Evolutionary conservation across 2,888 invertebrate genomes (phyloP).

Genomic region (Steinernema carpocapsae): DNA sequence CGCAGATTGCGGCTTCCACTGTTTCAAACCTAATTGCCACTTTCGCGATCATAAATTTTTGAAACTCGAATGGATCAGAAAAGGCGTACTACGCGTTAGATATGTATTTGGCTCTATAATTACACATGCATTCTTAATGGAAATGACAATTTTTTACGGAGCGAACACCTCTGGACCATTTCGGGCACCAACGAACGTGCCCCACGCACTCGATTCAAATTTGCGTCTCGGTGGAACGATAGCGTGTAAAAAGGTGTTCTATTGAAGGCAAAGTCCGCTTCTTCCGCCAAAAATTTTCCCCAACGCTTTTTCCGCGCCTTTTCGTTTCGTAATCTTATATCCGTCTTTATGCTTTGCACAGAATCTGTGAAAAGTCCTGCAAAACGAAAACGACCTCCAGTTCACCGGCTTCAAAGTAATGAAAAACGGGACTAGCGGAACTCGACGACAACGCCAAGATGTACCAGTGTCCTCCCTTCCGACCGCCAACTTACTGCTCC

Average conservation of each 20-base stretch:
- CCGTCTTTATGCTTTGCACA: neutral
- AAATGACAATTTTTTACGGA: slow-evolving; percentile 25
- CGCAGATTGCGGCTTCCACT: neutral
- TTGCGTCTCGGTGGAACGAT: slow-evolving; percentile 8
- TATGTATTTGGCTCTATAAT: slow-evolving; percentile 29
- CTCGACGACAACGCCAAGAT: neutral
- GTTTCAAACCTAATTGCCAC: slow-evolving; percentile 2
- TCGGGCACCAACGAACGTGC: neutral
- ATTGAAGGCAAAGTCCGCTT: neutral
- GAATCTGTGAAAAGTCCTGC: neutral
- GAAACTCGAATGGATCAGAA: neutral
- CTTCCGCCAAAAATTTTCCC: neutral
- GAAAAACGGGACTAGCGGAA: slow-evolving; percentile 1
- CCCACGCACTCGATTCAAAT: slow-evolving; percentile 26
- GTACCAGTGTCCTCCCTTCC: slow-evolving; percentile 10
- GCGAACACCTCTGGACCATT: slow-evolving; percentile 28
- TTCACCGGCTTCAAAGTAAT: slow-evolving; percentile 14
- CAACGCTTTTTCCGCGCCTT: no score
- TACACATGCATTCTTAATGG: slow-evolving; percentile 28
- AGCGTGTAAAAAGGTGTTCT: neutral
- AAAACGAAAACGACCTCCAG: slow-evolving; percentile 5
- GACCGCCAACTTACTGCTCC: slow-evolving; percentile 18
- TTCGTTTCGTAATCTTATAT: no score
- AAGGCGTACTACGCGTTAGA: slow-evolving; percentile 32
- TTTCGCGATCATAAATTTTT: neutral